Evolutionary conservation across 2,888 invertebrate species (phyloP).

Genomic region (Agrochola circellaris): DNA sequence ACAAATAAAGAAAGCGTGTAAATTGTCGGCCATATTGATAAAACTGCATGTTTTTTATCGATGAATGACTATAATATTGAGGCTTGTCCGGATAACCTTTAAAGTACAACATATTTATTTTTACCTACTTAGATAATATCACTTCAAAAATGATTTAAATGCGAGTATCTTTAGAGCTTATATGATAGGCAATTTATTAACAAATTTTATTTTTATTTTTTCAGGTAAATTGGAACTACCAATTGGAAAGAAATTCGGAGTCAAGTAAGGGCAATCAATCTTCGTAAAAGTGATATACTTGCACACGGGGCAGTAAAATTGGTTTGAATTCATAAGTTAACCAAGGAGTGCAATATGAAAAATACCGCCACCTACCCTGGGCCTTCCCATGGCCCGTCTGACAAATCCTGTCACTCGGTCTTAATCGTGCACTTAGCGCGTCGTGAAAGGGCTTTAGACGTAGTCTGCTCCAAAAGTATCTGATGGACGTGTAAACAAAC

Average conservation of each 20-base stretch:
- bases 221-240: slow-evolving; percentile 32
- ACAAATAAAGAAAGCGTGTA: slow-evolving; percentile 2
- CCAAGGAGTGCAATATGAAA: too few relatives aligned
- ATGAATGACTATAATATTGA: slow-evolving; percentile 7
- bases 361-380: neutral
- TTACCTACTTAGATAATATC: slow-evolving; percentile 5
- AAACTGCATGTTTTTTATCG: slow-evolving; percentile 29
- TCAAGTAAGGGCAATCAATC: neutral
- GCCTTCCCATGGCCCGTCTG: neutral
- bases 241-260: neutral
- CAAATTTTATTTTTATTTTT: slow-evolving; percentile 13
- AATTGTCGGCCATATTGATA: slow-evolving; percentile 32
- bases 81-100: neutral
- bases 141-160: neutral
- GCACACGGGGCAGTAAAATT: neutral
- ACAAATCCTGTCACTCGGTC: neutral
- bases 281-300: neutral
- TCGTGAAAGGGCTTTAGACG: neutral
- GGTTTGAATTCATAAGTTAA: neutral
- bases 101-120: neutral
- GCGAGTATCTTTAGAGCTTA: neutral
- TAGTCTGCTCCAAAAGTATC: neutral
- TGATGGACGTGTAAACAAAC: neutral
- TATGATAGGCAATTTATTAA: neutral
- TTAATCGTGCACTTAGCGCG: neutral